Evolutionary conservation across 2,888 invertebrate species (phyloP).

Genomic region (Vesta saturnalis): DNA sequence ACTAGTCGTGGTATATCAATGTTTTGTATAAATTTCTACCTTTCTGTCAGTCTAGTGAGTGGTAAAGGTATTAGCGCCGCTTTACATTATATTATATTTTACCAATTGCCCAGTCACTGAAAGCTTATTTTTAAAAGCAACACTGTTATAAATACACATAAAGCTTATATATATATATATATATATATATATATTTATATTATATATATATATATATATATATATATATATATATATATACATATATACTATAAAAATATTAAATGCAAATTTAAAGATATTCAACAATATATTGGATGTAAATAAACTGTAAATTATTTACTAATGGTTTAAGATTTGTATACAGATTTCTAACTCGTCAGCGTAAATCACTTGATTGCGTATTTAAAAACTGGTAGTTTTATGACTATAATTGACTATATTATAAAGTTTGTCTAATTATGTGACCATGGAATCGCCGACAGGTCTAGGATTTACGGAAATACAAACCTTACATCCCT

Average conservation of each 20-base stretch:
- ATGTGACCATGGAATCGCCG: neutral
- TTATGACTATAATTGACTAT: neutral
- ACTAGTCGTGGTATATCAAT: no score
- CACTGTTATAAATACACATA: no score
- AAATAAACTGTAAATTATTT: constrained; percentile 6
- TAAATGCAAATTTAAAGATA: neutral
- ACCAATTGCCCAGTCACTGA: neutral
- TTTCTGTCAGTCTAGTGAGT: no score
- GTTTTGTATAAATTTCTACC: no score
- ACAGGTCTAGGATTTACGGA: neutral
- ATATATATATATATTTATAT: no score
- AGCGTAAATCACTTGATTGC: neutral
- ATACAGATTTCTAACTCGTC: constrained; percentile 1
- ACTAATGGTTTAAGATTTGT: neutral
- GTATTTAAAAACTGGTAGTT: neutral
- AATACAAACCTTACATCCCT: neutral
- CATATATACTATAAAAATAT: neutral
- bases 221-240: no score
- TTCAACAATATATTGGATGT: neutral
- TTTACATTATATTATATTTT: no score
- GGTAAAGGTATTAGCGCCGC: no score
- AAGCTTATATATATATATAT: no score
- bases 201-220: no score
- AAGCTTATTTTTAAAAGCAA: neutral
- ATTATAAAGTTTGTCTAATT: neutral